Evolutionary conservation across 53 echinoderm and acorn worm genomes (phyloP).

Genomic region (Zoroaster sp.): DNA sequence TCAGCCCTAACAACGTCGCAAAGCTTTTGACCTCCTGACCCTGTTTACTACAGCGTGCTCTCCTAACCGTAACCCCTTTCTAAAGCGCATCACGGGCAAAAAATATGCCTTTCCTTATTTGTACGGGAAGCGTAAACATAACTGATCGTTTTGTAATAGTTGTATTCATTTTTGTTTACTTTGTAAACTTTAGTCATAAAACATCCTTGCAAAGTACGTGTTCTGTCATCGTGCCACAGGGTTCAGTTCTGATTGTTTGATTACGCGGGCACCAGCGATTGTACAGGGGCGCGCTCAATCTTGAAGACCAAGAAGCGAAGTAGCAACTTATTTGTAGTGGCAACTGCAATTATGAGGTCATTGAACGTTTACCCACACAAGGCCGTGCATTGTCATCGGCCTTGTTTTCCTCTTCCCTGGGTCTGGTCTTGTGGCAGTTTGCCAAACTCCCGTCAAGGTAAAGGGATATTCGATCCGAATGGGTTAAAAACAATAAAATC

Average conservation of each 20-base stretch:
- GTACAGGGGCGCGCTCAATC: not conserved
- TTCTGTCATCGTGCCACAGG: not conserved
- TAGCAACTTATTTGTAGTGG: too few species aligned
- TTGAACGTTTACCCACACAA: constrained; percentile 9
- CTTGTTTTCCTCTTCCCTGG: not conserved
- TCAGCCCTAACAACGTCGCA: constrained; percentile 17
- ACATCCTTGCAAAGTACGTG: not conserved
- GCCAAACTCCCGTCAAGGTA: not conserved
- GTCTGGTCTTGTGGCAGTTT: not conserved
- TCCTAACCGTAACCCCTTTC: not conserved
- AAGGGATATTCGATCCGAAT: not conserved
- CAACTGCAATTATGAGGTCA: not conserved
- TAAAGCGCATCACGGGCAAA: not conserved
- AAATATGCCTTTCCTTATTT: not conserved
- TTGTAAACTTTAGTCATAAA: constrained; percentile 1
- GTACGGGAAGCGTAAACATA: not conserved
- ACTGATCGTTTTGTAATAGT: constrained; percentile 25
- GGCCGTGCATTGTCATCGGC: not conserved
- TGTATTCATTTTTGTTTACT: constrained; percentile 15
- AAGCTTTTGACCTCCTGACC: constrained; percentile 41
- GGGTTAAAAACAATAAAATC: not conserved
- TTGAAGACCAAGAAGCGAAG: too few species aligned
- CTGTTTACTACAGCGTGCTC: constrained; percentile 50
- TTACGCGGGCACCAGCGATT: constrained; percentile 1
- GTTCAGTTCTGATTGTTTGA: not conserved